These are phyloP conservation scores for Sphaeridia pumilis DNA, from an alignment of 2,888 invertebrate genomes.

Conservation along the genomic window DNA sequence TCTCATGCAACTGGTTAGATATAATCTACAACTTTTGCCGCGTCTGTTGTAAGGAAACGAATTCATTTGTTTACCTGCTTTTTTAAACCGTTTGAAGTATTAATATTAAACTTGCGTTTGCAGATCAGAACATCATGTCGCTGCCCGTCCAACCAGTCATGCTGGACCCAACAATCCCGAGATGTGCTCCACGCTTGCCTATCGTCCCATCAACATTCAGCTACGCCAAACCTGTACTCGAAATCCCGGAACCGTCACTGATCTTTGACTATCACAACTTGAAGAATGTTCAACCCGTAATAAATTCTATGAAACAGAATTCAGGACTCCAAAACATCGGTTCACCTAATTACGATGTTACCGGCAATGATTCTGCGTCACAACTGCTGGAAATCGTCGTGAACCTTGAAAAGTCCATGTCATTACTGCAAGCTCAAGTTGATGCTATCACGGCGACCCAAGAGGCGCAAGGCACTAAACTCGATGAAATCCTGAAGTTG, in stretches of 20 bases:
- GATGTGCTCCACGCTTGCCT: constrained; percentile 8
- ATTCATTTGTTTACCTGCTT: neutral
- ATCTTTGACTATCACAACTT: constrained; percentile 11
- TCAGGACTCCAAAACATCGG: too few relatives aligned
- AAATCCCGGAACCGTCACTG: constrained; percentile 12
- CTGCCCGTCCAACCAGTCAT: neutral
- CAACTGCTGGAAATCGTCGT: neutral
- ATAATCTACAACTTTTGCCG: too few relatives aligned
- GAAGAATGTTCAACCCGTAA: neutral
- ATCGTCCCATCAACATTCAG: constrained; percentile 7
- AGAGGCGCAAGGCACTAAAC: neutral
- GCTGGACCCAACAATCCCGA: constrained; percentile 11
- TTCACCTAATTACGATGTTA: too few relatives aligned
- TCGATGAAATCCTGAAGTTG: neutral
- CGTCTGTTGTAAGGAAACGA: too few relatives aligned
- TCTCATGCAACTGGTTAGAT: too few relatives aligned
- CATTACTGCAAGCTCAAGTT: neutral
- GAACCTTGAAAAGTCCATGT: neutral
- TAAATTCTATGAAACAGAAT: neutral
- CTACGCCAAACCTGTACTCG: constrained; percentile 9
- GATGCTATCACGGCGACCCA: neutral
- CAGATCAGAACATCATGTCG: neutral
- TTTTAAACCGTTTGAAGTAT: neutral
- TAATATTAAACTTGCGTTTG: neutral
- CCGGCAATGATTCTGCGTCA: neutral